Evolutionary conservation across 2,888 invertebrate genomes (phyloP).

Genomic region (Neoascia interrupta): DNA sequence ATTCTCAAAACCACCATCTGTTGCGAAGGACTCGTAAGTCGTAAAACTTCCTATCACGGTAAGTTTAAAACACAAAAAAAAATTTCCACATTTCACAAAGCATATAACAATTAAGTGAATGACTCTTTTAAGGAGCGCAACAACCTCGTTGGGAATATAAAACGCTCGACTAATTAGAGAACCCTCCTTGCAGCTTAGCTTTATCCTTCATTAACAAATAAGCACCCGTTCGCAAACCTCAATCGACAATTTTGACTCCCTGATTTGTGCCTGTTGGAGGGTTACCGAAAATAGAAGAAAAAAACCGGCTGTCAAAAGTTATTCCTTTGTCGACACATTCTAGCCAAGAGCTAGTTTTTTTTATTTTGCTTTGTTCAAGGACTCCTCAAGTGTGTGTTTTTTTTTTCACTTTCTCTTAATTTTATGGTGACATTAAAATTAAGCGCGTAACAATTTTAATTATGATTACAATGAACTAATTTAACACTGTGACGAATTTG

Average conservation of each 20-base stretch:
- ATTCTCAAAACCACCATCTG: slow-evolving; percentile 26
- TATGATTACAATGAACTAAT: slow-evolving; percentile 68
- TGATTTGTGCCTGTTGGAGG: slow-evolving; percentile 42
- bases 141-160: slow-evolving; percentile 56
- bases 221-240: slow-evolving; percentile 68
- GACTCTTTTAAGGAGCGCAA: slow-evolving; percentile 43
- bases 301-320: slow-evolving; percentile 51
- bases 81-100: slow-evolving; percentile 43
- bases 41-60: slow-evolving; percentile 35
- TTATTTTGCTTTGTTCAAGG: slow-evolving; percentile 18
- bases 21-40: slow-evolving; percentile 17
- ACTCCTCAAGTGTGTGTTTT: slow-evolving; percentile 16
- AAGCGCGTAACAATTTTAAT: slow-evolving; percentile 66
- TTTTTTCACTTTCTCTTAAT: slow-evolving; percentile 3
- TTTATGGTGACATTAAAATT: slow-evolving; percentile 68
- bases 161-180: slow-evolving; percentile 60
- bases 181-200: slow-evolving; percentile 45
- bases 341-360: slow-evolving; percentile 23
- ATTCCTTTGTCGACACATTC: slow-evolving; percentile 37
- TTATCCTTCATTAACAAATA: slow-evolving; percentile 66
- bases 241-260: slow-evolving; percentile 62
- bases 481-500: slow-evolving; percentile 60
- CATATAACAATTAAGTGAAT: slow-evolving; percentile 67
- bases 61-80: slow-evolving; percentile 5
- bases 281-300: neutral